phyloP scores from a whole-genome alignment of 2,888 invertebrate genomes.

The Drosophila nr. perissopoda region DNA sequence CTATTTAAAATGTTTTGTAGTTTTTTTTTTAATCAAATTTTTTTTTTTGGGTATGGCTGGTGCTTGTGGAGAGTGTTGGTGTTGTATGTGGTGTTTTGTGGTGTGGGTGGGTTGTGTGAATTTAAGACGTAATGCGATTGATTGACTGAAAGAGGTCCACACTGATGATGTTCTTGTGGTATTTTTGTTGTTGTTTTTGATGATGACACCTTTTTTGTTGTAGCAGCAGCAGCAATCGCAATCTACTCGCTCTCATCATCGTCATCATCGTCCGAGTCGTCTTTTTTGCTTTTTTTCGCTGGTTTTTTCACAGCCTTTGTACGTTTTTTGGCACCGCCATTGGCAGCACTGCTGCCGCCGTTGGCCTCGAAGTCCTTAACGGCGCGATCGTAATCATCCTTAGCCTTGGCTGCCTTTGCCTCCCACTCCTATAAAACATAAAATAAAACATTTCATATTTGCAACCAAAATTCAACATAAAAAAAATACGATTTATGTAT shows the following conservation, averaged over 20 bases:
- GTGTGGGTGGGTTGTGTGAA: conserved; percentile 7
- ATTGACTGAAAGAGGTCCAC: conserved; percentile 47
- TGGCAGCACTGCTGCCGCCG: conserved; percentile 87
- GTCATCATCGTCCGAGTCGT: conserved; percentile 87
- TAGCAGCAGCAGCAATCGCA: conserved; percentile 21
- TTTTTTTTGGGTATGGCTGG: conserved; percentile 25
- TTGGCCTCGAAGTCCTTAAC: conserved; percentile 95
- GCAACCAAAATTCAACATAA: neutral
- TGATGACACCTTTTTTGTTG: conserved; percentile 17
- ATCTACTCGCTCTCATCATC: conserved; percentile 89
- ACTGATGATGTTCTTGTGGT: conserved; percentile 30
- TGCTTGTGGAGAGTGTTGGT: conserved; percentile 15
- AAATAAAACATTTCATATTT: neutral
- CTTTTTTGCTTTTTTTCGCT: conserved; percentile 87
- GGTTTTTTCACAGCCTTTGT: conserved; percentile 85
- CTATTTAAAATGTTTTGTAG: conserved; percentile 28
- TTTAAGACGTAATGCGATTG: conserved; percentile 48
- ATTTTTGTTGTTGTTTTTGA: conserved; percentile 6
- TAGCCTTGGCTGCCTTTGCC: conserved; percentile 93
- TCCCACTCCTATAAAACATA: conserved; percentile 91
- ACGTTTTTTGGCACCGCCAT: conserved; percentile 86
- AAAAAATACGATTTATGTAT: conserved; percentile 15
- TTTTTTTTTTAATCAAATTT: conserved; percentile 4
- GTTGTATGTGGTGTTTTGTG: neutral
- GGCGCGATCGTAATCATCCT: conserved; percentile 94